Evolutionary conservation across 2,113 vertebrate genomes (phyloP).

Genomic region (Ochotona curzoniae): DNA sequence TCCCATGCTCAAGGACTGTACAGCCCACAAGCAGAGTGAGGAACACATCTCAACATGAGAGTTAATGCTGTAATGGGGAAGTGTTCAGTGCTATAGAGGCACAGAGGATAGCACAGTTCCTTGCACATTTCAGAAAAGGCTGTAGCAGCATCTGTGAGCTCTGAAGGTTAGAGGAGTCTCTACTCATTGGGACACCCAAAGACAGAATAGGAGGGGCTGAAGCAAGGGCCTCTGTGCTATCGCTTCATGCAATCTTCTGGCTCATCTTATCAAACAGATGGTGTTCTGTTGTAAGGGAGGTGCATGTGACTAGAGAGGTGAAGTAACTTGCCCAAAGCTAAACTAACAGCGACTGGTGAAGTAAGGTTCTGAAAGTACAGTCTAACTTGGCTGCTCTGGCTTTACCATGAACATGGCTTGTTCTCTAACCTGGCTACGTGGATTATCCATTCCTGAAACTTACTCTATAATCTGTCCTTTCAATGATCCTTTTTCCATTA

Average conservation of each 20-base stretch:
- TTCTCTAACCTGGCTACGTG: neutral
- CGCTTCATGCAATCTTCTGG: neutral
- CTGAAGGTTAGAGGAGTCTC: neutral
- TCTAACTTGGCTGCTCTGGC: neutral
- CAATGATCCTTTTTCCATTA: neutral
- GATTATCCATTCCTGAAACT: neutral
- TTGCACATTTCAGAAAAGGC: neutral
- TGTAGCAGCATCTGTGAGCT: neutral
- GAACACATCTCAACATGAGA: neutral
- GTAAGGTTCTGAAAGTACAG: neutral
- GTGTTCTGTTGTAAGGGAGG: neutral
- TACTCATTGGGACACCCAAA: neutral
- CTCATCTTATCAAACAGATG: neutral
- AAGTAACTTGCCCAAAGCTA: slow-evolving; percentile 28
- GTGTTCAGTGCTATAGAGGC: neutral
- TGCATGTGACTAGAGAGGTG: neutral
- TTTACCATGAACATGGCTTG: slow-evolving; percentile 1
- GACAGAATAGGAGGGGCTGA: neutral
- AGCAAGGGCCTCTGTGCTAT: neutral
- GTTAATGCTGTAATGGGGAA: neutral
- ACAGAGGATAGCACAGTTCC: neutral
- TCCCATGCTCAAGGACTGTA: neutral
- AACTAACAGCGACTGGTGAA: neutral
- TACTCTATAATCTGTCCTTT: slow-evolving; percentile 24
- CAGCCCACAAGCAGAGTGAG: neutral